Evolutionary conservation across 2,888 invertebrate species (phyloP), one percentile per base, ranked within the genome.

Genomic region (Lepidocyrtoides sp.): DNA sequence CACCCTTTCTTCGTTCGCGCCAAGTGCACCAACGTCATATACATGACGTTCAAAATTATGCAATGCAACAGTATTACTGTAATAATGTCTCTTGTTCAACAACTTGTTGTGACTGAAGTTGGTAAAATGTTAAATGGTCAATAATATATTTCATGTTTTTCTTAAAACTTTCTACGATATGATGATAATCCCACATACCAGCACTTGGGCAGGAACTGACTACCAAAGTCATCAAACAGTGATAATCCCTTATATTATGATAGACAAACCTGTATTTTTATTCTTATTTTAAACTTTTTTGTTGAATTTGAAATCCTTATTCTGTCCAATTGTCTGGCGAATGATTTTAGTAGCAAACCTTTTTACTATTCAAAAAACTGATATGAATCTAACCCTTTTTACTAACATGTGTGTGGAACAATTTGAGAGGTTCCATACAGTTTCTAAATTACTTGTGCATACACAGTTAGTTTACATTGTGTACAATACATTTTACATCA

Each of bases 401-500:
- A 10, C 54, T 20, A n/a, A n/a, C n/a, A 36, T 23, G 41, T 44
- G 41, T 41, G 20, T 44, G 5, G 36, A 69, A 44, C 75, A 44
- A 75, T 41, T 75, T 48, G 7, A 44, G 23, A 83, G 44, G 63
- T 83, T 83, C 48, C 63, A 44, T 51, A 51, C 51, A 66, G 51
- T 66, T 48, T 84, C 72, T 54, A 85, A 85, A 85, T 85, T 85
- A 85, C 54, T 72, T 85, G 48, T 54, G 69, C 17, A 85, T 51
- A 85, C 84, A 72, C 10, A 72, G 32, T n/a, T 72, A 72, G 17
- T 51, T 29, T 36, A 54, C 29, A 79, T 79, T 79, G 54, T 26
- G 48, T 29, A 51, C 79, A 54, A 79, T 54, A 32, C 32, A 57
- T 79, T 79, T 54, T 20, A 79, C 79, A 79, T 77, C 51, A 54